Percentiles rank a stretch among this genome's conserved stretches.
These are phyloP conservation scores for Leptopilina clavipes DNA, from an alignment of 1,140 invertebrate species.

Conservation along the genomic window DNA sequence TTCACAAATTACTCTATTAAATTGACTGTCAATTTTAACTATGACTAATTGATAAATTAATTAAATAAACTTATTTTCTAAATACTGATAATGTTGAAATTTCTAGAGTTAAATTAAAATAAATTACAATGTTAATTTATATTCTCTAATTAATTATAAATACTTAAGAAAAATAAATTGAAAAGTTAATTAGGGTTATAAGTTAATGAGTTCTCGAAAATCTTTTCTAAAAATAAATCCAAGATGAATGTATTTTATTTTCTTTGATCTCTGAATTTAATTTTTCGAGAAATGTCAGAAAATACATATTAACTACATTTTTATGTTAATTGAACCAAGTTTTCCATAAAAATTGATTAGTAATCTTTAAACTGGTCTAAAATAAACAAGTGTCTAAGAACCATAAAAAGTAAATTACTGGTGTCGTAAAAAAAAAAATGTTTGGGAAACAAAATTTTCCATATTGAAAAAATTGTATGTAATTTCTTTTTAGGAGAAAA, in stretches of 20 bases:
- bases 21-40: too few species aligned
- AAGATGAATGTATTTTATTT: background rate
- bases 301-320: background rate
- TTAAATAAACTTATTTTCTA: too few species aligned
- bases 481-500: too few species aligned
- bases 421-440: background rate
- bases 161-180: too few species aligned
- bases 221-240: background rate
- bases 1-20: too few species aligned
- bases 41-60: too few species aligned
- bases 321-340: background rate
- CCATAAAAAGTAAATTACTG: background rate
- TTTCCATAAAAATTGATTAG: background rate
- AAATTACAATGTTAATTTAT: too few species aligned
- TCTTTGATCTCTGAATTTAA: background rate
- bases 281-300: background rate
- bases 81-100: too few species aligned
- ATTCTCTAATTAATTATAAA: too few species aligned
- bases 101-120: too few species aligned
- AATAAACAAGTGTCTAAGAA: background rate
- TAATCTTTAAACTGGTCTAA: constrained; percentile 10
- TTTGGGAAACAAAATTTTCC: background rate
- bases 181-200: too few species aligned
- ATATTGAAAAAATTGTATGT: background rate
- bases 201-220: too few species aligned